Evolutionary conservation across 1,140 invertebrate species (phyloP), one percentile per base, ranked within the genome.

Genomic region (Ips typographus): DNA sequence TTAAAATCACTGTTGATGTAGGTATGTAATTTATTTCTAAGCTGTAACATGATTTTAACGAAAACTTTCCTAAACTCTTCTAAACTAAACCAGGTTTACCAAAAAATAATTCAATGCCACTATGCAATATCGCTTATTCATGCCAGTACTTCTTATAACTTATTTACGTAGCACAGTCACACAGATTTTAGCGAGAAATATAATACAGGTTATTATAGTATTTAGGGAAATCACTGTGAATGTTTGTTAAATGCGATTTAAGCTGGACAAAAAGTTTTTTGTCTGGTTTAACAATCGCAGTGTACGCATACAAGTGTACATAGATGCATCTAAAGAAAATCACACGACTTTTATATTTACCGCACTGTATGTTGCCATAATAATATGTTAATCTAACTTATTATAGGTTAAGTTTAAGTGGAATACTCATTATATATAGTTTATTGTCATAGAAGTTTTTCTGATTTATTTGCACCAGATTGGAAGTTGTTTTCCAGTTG

Each of bases 151-250:
- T 49, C 8, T 22, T 22, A 22, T 22, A 22, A 22, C 22, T 22
- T 22, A 40, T 67, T 72, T 61, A 71, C 70, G 51, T 72, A 71
- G 73, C 72, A 63, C 71, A 79, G 77, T 78, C 76, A 78, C 72
- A 77, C 76, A 71, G 71, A 76, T 75, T 56, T 78, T 78, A 76
- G 74, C 75, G 73, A 78, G 78, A 75, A 76, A 58, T 64, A 64
- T 70, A 70, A 70, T 70, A 49, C 68, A 70, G 68, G 62, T 70
- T 66, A 55, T 55, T 37, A 5, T 36, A 38, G 37, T 55, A 55
- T 37, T 55, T 70, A 59, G 57, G 43, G 39, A 65, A 59, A 58
- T 70, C 60, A 70, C 68, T 58, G 61, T 70, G 68, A 58, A 58
- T 64, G 68, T 64, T 52, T 64, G 60, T 69, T 69, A 42, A 69